A percentile compares a stretch with the other conserved stretches of the same genome.
These are phyloP conservation scores for Cremastinae sp. DNA, from an alignment of 2,888 invertebrate genomes.

Conservation along the genomic window DNA sequence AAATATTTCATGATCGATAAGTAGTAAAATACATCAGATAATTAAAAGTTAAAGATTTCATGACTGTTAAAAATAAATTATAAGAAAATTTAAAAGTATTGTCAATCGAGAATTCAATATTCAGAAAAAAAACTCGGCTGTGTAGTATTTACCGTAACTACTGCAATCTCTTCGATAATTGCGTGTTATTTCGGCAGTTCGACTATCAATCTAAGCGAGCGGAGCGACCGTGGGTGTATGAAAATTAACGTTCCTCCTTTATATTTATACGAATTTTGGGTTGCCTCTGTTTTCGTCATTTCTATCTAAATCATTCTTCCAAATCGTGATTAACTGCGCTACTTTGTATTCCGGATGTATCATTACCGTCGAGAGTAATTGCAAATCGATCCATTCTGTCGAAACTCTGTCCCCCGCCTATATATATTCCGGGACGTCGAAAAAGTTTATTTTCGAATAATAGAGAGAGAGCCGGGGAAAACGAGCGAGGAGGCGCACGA, in stretches of 20 bases:
- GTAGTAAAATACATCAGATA: no score
- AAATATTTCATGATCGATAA: no score
- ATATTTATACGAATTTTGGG: neutral
- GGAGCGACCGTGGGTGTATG: neutral
- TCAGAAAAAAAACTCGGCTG: constrained; percentile 12
- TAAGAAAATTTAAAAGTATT: neutral
- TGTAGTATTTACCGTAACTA: constrained; percentile 21
- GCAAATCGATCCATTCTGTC: constrained; percentile 59
- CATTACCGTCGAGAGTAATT: constrained; percentile 51
- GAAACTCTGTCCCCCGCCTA: constrained; percentile 25
- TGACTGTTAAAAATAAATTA: neutral
- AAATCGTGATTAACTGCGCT: constrained; percentile 53
- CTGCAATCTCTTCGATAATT: neutral
- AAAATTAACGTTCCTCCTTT: no score
- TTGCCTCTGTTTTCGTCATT: constrained; percentile 8
- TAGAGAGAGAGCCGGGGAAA: constrained; percentile 30
- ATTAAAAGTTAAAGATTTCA: no score
- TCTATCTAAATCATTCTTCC: constrained; percentile 8
- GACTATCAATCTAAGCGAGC: constrained; percentile 8
- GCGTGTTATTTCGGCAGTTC: constrained; percentile 8
- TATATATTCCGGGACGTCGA: constrained; percentile 16
- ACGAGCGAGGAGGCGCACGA: constrained; percentile 20
- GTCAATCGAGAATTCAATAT: neutral
- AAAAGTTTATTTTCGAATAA: constrained; percentile 34
- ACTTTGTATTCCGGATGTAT: constrained; percentile 54